Evolutionary conservation across 2,113 vertebrate genomes (phyloP).

Genomic region (Menidia beryllina): DNA sequence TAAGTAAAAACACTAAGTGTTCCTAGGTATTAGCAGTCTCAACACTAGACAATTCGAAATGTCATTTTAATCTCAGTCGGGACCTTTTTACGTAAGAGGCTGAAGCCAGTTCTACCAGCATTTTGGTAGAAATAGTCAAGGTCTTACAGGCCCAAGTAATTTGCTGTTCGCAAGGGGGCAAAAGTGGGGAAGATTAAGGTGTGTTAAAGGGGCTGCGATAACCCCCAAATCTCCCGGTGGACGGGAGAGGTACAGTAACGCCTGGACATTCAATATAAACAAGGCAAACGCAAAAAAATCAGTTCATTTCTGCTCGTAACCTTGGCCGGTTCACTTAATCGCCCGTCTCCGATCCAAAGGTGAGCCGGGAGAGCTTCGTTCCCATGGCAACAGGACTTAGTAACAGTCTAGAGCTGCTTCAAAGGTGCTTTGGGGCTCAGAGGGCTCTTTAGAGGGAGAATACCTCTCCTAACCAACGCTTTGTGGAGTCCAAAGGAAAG

Average conservation of each 20-base stretch:
- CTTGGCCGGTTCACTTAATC: slow-evolving; percentile 51
- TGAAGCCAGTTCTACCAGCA: slow-evolving; percentile 26
- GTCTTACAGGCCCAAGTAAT: slow-evolving; percentile 29
- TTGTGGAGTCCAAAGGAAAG: slow-evolving; percentile 59
- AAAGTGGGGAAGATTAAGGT: neutral
- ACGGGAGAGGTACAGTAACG: slow-evolving; percentile 41
- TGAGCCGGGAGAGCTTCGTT: slow-evolving; percentile 49
- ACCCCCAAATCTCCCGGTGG: slow-evolving; percentile 43
- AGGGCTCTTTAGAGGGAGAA: slow-evolving; percentile 63
- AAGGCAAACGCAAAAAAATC: slow-evolving; percentile 58
- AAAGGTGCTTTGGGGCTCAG: slow-evolving; percentile 66
- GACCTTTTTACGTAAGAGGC: slow-evolving; percentile 26
- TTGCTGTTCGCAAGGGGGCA: slow-evolving; percentile 1
- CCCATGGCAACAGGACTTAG: slow-evolving; percentile 62
- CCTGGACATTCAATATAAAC: slow-evolving; percentile 69
- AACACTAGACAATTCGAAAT: slow-evolving; percentile 51
- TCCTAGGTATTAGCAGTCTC: slow-evolving; percentile 63
- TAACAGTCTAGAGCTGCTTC: slow-evolving; percentile 70
- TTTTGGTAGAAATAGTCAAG: slow-evolving; percentile 16
- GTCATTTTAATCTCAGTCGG: slow-evolving; percentile 56
- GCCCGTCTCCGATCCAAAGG: slow-evolving; percentile 31
- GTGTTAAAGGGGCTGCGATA: slow-evolving; percentile 41
- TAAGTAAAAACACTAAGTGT: slow-evolving; percentile 61
- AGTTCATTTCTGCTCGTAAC: slow-evolving; percentile 51
- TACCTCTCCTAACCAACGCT: slow-evolving; percentile 58